Evolutionary conservation across 1,140 invertebrate genomes (phyloP), one percentile per base, ranked within the genome.

Genomic region (Brachionus sp.): DNA sequence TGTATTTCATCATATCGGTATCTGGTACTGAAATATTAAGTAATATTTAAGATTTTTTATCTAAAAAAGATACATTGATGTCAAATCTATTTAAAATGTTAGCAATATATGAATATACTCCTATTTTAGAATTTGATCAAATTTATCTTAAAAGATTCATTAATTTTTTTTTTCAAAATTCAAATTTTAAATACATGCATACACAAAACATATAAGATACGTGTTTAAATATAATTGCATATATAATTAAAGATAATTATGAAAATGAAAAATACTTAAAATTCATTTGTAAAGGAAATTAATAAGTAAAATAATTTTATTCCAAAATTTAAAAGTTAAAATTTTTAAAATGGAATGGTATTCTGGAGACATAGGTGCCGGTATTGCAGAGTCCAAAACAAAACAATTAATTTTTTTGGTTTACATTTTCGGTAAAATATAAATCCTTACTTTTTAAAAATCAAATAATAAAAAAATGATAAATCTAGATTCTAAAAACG

Each of bases 281-380:
- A 50, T 50, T 50, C 16, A 50, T 50, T 50, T 50, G 13, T 50
- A 10, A n/a, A 50, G 44, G 13, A 50, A 50, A 50, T 50, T 50
- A 50, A 50, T n/a, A 50, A 50, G 5, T 50, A 13, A 13, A 13
- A n/a, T 16, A n/a, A 50, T 50, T 50, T 50, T 50, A 29, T 16
- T n/a, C n/a, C 13, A 13, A 16, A 50, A n/a, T n/a, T 6, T 0
- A 50, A 50, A 50, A n/a, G 13, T 50, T 50, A 46, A 77, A 77
- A 33, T 19, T n/a, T 29, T 29, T 5, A 78, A 78, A 39, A 80
- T 80, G 77, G 62, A 80, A 57, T 80, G 77, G 77, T 62, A 80
- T 66, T 19, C 19, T 23, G 77, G 29, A 4, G 44, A 80, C 7
- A 80, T 80, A 35, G 50, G 50, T n/a, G 23, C 62, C 19, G 77